Base-by-base conservation (phyloP, 2,797 vertebrate species). In the Micropoecilia bifurca region DNA sequence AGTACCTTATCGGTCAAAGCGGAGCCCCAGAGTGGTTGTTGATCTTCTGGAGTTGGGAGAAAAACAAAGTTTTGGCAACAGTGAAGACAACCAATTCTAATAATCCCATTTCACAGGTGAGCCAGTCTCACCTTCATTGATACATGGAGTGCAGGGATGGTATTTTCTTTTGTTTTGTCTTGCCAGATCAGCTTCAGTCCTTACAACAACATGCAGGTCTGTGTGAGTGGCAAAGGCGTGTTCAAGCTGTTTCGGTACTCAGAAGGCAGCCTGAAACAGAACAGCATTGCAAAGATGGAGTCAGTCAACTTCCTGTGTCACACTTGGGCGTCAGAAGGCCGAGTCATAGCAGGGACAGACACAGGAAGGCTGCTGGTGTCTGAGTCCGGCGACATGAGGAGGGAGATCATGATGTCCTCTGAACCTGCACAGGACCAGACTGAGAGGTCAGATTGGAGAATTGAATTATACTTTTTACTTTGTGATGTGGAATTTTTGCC, bases 171-270 rank as follows among this genome's bases (percentile, higher is more conserved):
- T 39, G 12, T 68, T 68, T n/a, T 79, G 80, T 87, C 57, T 73
- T 79, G 74, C 3, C 89, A 99, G 98, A 96, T 99, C 85, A 99
- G 97, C 93, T 98, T 99, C 91, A 98, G 93, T 88, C 98, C 98
- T 41, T 91, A 96, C 79, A 97, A 98, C 94, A 97, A 96, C 83
- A 92, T 95, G 36, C 97, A 97, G 91, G 73, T 99, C 74, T 99
- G 98, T 91, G 90, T 97, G 84, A 97, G 96, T 12, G 98, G 98
- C 78, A 91, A 85, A 0, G 94, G 97, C 0, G 93, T 97, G 73
- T 97, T 99, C 81, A 98, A 97, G 91, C 88, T 97, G 14, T 97
- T 97, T 78, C 96, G 96, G 75, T 98, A 97, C 77, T 63, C 93
- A 0, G 96, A 98, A 80, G 97, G 97, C 68, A 78, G 88, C 80